These are phyloP conservation scores for Typhlichthys subterraneus DNA, from an alignment of 2,797 vertebrate genomes.

Conservation along the genomic window DNA sequence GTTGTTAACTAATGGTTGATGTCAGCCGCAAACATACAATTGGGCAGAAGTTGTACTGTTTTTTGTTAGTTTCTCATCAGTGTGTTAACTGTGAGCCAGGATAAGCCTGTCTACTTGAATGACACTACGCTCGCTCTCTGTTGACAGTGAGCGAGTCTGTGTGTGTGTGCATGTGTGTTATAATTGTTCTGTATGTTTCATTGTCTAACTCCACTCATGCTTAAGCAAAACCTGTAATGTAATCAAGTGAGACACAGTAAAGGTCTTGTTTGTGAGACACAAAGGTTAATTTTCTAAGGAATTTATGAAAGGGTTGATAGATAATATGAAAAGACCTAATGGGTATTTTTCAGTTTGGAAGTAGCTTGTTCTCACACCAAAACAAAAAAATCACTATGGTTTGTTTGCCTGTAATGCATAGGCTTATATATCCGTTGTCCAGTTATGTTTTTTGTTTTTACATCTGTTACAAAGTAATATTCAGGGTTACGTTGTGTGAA, in stretches of 20 bases:
- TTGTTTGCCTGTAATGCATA: too few species aligned
- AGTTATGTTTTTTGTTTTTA: too few species aligned
- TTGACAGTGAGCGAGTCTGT: conserved; percentile 51
- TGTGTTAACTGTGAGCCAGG: conserved; percentile 74
- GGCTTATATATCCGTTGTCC: too few species aligned
- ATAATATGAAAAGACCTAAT: conserved; percentile 25
- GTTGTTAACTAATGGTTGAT: conserved; percentile 58
- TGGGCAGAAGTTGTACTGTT: conserved; percentile 55
- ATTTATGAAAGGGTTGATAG: conserved; percentile 44
- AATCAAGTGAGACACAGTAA: conserved; percentile 20
- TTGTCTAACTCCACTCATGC: background rate
- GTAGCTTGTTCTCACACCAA: conserved; percentile 12
- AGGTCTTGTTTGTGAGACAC: conserved; percentile 28
- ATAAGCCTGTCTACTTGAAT: conserved; percentile 75
- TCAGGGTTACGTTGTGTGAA: too few species aligned
- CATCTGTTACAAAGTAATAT: too few species aligned
- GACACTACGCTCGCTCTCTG: conserved; percentile 56
- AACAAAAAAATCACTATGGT: too few species aligned
- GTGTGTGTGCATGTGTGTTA: conserved; percentile 38
- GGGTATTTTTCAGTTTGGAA: conserved; percentile 20
- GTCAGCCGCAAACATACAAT: conserved; percentile 18
- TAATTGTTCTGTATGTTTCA: conserved; percentile 11
- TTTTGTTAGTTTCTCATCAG: conserved; percentile 54
- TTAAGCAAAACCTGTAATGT: conserved; percentile 34
- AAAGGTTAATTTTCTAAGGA: background rate